phyloP scores from a whole-genome alignment of 23 tunicate genomes.

The Phallusia fumigata region DNA sequence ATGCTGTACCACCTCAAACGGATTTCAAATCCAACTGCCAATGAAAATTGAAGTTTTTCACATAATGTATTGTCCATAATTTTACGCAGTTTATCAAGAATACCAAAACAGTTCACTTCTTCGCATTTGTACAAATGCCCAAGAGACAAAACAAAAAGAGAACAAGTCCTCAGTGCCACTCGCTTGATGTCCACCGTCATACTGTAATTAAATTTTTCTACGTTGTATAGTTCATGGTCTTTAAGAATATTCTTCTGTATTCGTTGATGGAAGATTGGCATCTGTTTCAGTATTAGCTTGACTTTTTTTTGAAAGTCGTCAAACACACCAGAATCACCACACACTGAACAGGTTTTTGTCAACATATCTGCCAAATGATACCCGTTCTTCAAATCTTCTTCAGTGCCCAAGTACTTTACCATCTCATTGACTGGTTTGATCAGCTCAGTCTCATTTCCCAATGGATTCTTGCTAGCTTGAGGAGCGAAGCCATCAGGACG shows the following conservation, averaged over 20 bases:
- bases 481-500: no score
- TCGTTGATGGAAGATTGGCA: not conserved
- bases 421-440: no score
- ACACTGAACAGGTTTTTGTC: conserved; percentile 35
- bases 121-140: not conserved
- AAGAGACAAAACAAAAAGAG: not conserved
- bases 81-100: not conserved
- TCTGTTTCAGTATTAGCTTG: no score
- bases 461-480: no score
- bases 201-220: not conserved
- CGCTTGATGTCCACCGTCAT: not conserved
- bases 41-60: not conserved
- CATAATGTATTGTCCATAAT: not conserved
- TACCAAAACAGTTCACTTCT: not conserved
- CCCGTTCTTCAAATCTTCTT: no score
- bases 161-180: not conserved
- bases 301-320: not conserved
- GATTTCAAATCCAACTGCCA: not conserved
- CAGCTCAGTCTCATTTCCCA: no score
- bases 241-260: not conserved
- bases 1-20: not conserved
- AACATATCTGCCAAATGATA: not conserved
- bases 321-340: conserved; percentile 16
- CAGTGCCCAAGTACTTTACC: no score
- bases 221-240: not conserved